These are phyloP conservation scores for Haliclystus octoradiatus DNA, from an alignment of 30 jellyfish, hydroid and myxozoan species.

Conservation along the genomic window DNA sequence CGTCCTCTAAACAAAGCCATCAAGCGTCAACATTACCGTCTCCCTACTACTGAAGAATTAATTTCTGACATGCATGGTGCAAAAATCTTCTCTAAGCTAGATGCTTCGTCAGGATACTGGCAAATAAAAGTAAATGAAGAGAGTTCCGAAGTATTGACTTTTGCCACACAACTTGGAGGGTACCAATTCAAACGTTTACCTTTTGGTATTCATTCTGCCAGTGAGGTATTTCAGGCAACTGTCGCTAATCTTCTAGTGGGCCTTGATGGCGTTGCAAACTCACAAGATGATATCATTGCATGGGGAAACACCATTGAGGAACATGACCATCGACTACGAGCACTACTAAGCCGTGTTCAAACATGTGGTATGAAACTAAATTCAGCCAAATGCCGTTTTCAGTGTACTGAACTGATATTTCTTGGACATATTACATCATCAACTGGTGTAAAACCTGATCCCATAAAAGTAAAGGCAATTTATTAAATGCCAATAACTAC, in stretches of 20 bases:
- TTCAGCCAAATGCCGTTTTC: constrained; percentile 13
- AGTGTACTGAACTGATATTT: constrained; percentile 5
- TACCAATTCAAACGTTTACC: constrained; percentile 50
- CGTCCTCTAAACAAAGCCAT: constrained; percentile 36
- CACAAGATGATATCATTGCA: constrained; percentile 23
- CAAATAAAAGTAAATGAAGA: constrained; percentile 39
- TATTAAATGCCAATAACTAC: no score
- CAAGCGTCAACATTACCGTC: constrained; percentile 25
- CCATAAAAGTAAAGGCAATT: constrained; percentile 10
- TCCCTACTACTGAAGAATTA: constrained; percentile 55
- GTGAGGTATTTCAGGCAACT: constrained; percentile 32
- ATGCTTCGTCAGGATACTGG: constrained; percentile 27
- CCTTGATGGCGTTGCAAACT: constrained; percentile 27
- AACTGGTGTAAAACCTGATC: constrained; percentile 38
- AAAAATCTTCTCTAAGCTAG: constrained; percentile 15
- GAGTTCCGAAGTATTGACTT: constrained; percentile 39
- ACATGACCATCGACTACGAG: constrained; percentile 10
- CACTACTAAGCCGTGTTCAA: constrained; percentile 9
- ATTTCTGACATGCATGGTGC: constrained; percentile 21
- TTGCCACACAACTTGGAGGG: constrained; percentile 61
- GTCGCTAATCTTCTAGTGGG: constrained; percentile 31
- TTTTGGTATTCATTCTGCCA: constrained; percentile 58
- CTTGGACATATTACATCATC: constrained; percentile 19
- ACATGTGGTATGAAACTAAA: constrained; percentile 23
- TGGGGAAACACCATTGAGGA: constrained; percentile 27